A percentile compares a stretch with the other conserved stretches of the same genome.
Conservation (phyloP, 2,888 invertebrate genomes). For the Epinotia demarniana region DNA sequence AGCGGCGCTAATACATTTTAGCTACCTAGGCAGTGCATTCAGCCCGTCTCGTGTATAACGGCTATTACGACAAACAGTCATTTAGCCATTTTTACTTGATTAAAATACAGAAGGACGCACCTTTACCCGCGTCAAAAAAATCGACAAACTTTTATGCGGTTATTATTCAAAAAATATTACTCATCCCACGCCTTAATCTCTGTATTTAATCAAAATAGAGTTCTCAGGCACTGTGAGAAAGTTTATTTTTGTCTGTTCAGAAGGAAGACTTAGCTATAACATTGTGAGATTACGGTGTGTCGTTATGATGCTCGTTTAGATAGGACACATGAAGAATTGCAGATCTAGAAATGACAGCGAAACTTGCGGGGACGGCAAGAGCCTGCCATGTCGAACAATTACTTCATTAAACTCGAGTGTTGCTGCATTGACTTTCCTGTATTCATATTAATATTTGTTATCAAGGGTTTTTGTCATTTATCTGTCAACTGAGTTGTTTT, state of each 20-base stretch:
- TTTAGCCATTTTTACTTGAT: conserved; percentile 38
- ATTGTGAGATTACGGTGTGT: conserved; percentile 79
- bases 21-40: conserved; percentile 6
- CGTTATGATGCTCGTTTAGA: conserved; percentile 84
- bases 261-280: conserved; percentile 57
- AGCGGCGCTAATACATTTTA: conserved; percentile 6
- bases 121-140: conserved; percentile 46
- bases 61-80: conserved; percentile 2
- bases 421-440: background rate
- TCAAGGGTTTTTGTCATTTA: background rate
- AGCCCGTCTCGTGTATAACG: conserved; percentile 7
- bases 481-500: background rate
- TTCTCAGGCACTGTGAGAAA: conserved; percentile 31
- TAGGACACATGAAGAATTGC: conserved; percentile 80
- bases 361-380: conserved; percentile 56
- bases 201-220: conserved; percentile 37
- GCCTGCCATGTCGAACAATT: conserved; percentile 17
- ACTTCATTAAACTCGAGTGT: conserved; percentile 30
- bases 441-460: background rate
- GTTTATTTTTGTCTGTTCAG: conserved; percentile 40
- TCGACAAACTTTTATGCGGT: conserved; percentile 52
- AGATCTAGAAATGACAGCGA: conserved; percentile 70
- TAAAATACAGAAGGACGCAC: conserved; percentile 39
- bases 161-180: conserved; percentile 52
- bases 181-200: conserved; percentile 48